phyloP scores from a whole-genome alignment of 2,888 invertebrate genomes.

The Rambutsinella grinnellia region DNA sequence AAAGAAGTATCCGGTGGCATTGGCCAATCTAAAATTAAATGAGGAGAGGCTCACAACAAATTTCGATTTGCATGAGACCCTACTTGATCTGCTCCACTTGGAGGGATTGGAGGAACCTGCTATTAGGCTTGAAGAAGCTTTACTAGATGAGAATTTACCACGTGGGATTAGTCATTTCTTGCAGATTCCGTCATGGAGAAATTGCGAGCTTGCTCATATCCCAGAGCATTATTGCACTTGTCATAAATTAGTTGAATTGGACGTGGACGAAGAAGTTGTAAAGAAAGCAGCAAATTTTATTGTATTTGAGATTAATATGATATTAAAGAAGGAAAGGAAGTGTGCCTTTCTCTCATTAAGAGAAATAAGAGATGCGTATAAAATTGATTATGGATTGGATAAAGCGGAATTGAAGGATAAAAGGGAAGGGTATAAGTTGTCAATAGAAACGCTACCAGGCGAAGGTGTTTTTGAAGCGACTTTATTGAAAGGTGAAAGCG shows the following conservation, averaged over 20 bases:
- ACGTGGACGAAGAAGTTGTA: constrained; percentile 71
- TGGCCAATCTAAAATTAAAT: constrained; percentile 73
- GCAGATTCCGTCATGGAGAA: neutral
- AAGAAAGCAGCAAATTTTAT: constrained; percentile 75
- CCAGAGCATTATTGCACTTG: neutral
- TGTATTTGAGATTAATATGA: constrained; percentile 77
- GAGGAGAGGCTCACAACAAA: constrained; percentile 77
- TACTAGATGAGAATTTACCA: too few species aligned
- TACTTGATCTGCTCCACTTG: constrained; percentile 75
- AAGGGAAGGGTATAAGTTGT: neutral
- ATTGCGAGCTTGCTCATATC: neutral
- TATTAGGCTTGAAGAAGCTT: too few species aligned
- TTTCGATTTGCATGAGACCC: constrained; percentile 86
- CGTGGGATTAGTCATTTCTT: neutral
- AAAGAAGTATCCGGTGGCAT: constrained; percentile 69
- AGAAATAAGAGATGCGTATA: neutral
- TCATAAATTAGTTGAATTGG: neutral
- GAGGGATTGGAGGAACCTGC: too few species aligned
- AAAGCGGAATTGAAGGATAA: neutral
- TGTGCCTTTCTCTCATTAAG: constrained; percentile 72
- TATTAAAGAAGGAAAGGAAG: constrained; percentile 73
- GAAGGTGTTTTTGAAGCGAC: constrained; percentile 3
- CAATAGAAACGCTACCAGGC: neutral
- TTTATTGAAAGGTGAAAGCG: neutral
- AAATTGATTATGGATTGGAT: neutral